Evolutionary conservation across 2,797 vertebrate species (phyloP).

Genomic region (Aphelocoma californica): DNA sequence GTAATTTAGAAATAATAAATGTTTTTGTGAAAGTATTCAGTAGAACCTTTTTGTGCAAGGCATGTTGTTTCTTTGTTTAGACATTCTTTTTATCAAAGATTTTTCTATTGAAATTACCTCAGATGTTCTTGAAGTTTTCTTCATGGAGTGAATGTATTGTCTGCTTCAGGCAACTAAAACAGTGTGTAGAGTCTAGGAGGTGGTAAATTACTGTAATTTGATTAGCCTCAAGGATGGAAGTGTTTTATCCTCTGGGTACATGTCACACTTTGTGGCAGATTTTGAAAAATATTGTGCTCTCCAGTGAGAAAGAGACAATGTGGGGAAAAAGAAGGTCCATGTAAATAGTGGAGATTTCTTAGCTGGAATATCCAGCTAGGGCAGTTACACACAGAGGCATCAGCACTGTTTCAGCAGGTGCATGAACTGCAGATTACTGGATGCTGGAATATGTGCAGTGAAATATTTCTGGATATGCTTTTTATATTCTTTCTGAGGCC

Average conservation of each 20-base stretch:
- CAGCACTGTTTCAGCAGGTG: background rate
- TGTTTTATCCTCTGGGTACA: background rate
- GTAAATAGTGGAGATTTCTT: background rate
- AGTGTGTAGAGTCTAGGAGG: background rate
- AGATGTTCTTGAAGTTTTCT: background rate
- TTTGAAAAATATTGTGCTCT: background rate
- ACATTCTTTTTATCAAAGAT: background rate
- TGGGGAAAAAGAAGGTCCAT: background rate
- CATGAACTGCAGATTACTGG: background rate
- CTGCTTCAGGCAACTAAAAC: background rate
- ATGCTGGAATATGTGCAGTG: background rate
- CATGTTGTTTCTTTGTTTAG: background rate
- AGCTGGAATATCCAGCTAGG: background rate
- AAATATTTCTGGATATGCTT: background rate
- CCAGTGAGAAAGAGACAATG: background rate
- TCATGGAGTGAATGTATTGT: background rate
- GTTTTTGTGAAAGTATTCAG: background rate
- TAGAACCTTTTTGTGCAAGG: background rate
- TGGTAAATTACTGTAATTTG: background rate
- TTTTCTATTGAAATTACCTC: background rate
- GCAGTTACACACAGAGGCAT: background rate
- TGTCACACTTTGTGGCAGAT: background rate
- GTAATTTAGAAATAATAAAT: background rate
- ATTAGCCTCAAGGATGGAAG: background rate
- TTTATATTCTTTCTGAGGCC: background rate